Base-by-base conservation (phyloP, 2,888 invertebrate species). In the Tiliacea citrago region DNA sequence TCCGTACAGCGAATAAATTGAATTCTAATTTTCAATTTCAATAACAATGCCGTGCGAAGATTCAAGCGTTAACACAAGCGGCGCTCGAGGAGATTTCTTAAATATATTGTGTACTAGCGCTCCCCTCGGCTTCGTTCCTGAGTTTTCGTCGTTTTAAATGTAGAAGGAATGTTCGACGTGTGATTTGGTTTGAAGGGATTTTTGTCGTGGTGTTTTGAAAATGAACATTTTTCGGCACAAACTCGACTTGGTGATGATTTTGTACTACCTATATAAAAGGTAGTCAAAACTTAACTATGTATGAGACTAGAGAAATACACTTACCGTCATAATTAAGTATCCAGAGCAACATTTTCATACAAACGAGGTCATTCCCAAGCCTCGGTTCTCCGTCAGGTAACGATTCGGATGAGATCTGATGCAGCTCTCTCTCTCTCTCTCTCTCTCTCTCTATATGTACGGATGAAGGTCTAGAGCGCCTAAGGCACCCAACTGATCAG, bases 1-100 rank as follows among this genome's bases (percentile, higher is more conserved):
- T 87, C 88, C 87, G 86, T 89, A 88, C 89, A 86, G 83, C 87
- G 89, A 92, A 93, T 90, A 93, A 94, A 94, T 93, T 93, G 93
- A 92, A 93, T 92, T 94, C 92, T 93, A 93, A 94, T 93, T 94
- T 93, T 91, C 93, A 91, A 94, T 94, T 93, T 93, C 91, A 91
- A 93, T 92, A 91, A 94, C 93, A 93, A 93, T 93, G 88, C 89
- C 82, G 88, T 89, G 77, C 86, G 89, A 90, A 91, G 88, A 87
- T 89, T 90, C 87, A 81, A 92, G 88, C 88, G 88, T 89, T 89
- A 87, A 88, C 84, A 84, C 85, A 87, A 89, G 89, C 86, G 88
- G 86, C 85, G 86, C 87, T 83, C 83, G 85, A 76, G 74, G 83
- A 85, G 87, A 88, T 89, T 89, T 88, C 82, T 79, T 85, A 87